A percentile compares a stretch with the other conserved stretches of the same genome.
These are phyloP conservation scores for Drosophila tristis DNA, from an alignment of 1,140 invertebrate genomes.

Conservation along the genomic window DNA sequence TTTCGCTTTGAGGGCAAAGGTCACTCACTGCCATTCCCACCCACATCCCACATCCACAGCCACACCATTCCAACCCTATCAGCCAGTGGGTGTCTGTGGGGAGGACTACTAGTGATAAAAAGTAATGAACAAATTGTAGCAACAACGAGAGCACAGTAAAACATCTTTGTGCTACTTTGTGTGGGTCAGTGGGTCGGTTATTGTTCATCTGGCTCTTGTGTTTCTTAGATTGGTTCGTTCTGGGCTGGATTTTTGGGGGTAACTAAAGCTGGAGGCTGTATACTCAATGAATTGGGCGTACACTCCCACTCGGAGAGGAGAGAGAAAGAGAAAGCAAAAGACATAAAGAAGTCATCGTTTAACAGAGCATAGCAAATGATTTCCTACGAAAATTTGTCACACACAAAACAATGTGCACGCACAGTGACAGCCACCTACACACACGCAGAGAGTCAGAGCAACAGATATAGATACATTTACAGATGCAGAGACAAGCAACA, in stretches of 20 bases:
- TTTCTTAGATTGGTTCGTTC: conserved; percentile 46
- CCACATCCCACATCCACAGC: background rate
- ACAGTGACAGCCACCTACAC: conserved; percentile 20
- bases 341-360: conserved; percentile 60
- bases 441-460: conserved; percentile 13
- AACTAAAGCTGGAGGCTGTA: conserved; percentile 36
- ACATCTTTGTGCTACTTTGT: conserved; percentile 81
- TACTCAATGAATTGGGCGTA: conserved; percentile 75
- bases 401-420: conserved; percentile 44
- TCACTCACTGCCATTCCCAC: conserved; percentile 10
- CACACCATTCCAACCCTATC: background rate
- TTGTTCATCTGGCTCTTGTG: conserved; percentile 39
- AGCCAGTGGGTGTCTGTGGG: background rate
- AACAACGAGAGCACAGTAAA: conserved; percentile 66
- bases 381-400: conserved; percentile 70
- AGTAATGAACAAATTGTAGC: conserved; percentile 80
- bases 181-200: conserved; percentile 75
- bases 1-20: conserved; percentile 67
- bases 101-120: conserved; percentile 68
- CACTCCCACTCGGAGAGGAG: conserved; percentile 31
- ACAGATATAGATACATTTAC: conserved; percentile 23
- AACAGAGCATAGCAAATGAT: conserved; percentile 72
- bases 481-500: background rate
- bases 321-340: conserved; percentile 29
- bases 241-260: conserved; percentile 27